Base-by-base conservation (phyloP, 2,888 invertebrate genomes). In the Tipula lateralis region DNA sequence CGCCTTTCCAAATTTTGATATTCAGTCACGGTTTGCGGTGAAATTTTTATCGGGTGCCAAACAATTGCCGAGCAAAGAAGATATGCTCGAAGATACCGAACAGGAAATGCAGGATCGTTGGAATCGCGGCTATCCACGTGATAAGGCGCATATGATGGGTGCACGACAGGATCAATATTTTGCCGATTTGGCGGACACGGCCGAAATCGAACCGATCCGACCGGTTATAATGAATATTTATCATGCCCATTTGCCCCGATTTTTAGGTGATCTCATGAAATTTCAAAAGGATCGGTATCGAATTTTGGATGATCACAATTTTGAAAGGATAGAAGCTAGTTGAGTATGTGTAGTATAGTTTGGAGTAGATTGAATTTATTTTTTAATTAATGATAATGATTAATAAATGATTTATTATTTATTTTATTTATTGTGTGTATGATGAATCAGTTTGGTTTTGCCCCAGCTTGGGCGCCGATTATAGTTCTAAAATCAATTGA, bases 1-100 rank as follows among this genome's bases (percentile, higher is more conserved):
- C 88, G 95, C 96, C 0, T 96, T 96, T 90, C 95, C 95, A 81
- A 93, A 95, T 91, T 96, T 95, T 88, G 96, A 97, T 88, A 89
- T 95, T 85, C 97, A 97, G 92, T 29, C n/a, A 34, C 92, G 93
- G 13, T 95, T 93, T 88, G 92, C 93, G 87, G 89, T 95, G 36
- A 91, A 93, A 50, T 92, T 92, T 36, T 92, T 95, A 89, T 92
- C 92, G 84, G 94, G 93, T 0, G 91, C 92, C 29, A 91, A 93
- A 87, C 87, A 90, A 13, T 90, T 96, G 16, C 96, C 96, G 0
- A 88, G 91, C 0, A 91, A 90, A 84, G 92, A 92, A 34, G 90
- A 92, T 86, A 96, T 96, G 96, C 88, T 91, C 2, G 89, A 88
- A 13, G 92, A 93, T 83, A 93, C 93, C 87, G 91, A 92, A 85